phyloP scores from a whole-genome alignment of 2,113 vertebrate genomes.

The Vanacampus margaritifer region DNA sequence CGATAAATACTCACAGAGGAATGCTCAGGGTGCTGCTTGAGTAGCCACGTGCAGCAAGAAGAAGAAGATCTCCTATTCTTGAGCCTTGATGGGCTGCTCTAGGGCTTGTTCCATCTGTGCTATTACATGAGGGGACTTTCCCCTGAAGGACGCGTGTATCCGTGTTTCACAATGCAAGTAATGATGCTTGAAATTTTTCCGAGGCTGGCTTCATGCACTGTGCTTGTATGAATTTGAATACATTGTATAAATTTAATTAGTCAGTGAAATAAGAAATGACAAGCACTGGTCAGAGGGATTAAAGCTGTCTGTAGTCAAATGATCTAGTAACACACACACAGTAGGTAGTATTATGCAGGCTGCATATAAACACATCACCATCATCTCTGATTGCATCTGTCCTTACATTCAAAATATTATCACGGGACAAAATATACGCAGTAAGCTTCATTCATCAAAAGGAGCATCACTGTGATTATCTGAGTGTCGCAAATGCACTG shows the following conservation, averaged over 20 bases:
- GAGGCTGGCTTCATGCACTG: conserved; percentile 10
- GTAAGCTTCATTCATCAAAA: not conserved
- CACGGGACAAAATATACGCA: not conserved
- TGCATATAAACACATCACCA: too few relatives aligned
- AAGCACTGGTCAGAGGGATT: not conserved
- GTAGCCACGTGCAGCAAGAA: not conserved
- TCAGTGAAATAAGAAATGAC: not conserved
- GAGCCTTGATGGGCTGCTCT: not conserved
- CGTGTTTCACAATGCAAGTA: conserved; percentile 9
- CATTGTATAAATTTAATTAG: not conserved
- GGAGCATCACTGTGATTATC: not conserved
- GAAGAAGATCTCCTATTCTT: not conserved
- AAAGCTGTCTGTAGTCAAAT: not conserved
- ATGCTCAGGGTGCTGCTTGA: not conserved
- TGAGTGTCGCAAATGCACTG: not conserved
- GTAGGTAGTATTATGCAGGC: not conserved
- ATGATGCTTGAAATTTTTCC: conserved; percentile 14
- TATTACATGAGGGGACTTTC: not conserved
- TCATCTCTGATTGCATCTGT: conserved; percentile 3
- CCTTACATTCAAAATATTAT: not conserved
- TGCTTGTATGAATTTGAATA: not conserved
- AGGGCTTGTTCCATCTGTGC: not conserved
- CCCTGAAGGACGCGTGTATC: not conserved
- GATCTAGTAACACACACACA: not conserved
- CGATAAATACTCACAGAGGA: not conserved